Evolutionary conservation across 2,888 invertebrate genomes (phyloP).

Genomic region (Dicyrtoma fusca): DNA sequence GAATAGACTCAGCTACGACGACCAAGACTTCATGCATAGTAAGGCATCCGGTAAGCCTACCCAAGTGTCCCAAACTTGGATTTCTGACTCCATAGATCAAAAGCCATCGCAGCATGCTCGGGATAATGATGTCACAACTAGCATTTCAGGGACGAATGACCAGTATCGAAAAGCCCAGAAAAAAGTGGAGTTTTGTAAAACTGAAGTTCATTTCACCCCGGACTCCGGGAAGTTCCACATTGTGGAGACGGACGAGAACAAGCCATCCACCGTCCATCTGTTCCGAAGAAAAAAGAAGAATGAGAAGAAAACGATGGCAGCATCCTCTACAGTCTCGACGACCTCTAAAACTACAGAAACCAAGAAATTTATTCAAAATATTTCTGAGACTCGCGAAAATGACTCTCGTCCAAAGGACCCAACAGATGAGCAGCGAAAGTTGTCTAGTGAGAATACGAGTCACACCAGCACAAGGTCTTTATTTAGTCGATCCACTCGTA

Average conservation of each 20-base stretch:
- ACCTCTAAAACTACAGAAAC: background rate
- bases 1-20: background rate
- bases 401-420: background rate
- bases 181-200: slow-evolving; percentile 86
- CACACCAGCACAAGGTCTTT: no score
- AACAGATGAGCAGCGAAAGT: slow-evolving; percentile 6
- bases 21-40: background rate
- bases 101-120: slow-evolving; percentile 52
- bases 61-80: slow-evolving; percentile 56
- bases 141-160: slow-evolving; percentile 53
- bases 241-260: slow-evolving; percentile 84
- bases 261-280: slow-evolving; percentile 81
- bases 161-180: slow-evolving; percentile 63
- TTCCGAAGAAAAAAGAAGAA: slow-evolving; percentile 65
- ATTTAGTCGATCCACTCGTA: background rate
- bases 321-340: background rate
- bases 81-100: slow-evolving; percentile 46
- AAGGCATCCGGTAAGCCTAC: slow-evolving; percentile 11
- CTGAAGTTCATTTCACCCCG: slow-evolving; percentile 83
- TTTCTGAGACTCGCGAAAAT: slow-evolving; percentile 18
- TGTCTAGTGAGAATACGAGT: slow-evolving; percentile 5
- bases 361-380: slow-evolving; percentile 1
- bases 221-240: slow-evolving; percentile 84
- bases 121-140: slow-evolving; percentile 54
- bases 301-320: slow-evolving; percentile 37